Evolutionary conservation across 2,888 invertebrate species (phyloP), one percentile per base, ranked within the genome.

Genomic region (Melanostoma scalare): DNA sequence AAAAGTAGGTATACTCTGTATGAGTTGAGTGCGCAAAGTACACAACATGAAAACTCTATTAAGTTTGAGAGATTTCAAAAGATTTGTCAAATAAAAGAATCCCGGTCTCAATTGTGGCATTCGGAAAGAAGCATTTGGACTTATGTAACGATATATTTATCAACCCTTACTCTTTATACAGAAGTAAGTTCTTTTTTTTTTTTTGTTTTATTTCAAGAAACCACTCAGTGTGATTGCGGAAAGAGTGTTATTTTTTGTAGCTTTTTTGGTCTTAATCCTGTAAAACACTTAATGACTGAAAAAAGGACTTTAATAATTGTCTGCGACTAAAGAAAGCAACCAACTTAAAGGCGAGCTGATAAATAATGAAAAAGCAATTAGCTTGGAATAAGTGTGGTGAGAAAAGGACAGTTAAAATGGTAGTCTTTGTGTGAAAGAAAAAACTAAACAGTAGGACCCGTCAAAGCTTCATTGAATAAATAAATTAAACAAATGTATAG

Each of bases 31-130:
- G 10, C 44, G 20, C 20, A 52, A 69, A 56, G 35, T 9, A 61
- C 53, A 72, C 38, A 78, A 78, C 78, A 78, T 78, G 67, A 53
- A 78, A 78, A 78, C 78, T 72, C 72, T 78, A 73, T 78, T 78
- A 78, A 60, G 53, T 60, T 60, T 50, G 53, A 60, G 67, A 63
- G 50, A 72, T 73, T 67, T 58, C 38, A 33, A 58, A 78, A 73
- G 78, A 72, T 78, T 78, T 78, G 46, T 72, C 78, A 78, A 65
- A 72, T 65, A 78, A 53, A 48, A 44, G 40, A 71, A 42, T 58
- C 40, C 20, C 8, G 6, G 40, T 35, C 42, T 50, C 58, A 71
- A 60, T 60, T 20, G 40, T 40, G 60, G 58, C n/a, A 46, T 10
- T 10, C 10, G 44, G 44, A 46, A 46, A 46, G 10, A 6, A 10